Base-by-base conservation (phyloP, 2,113 vertebrate species). In the Sapayoa aenigma region DNA sequence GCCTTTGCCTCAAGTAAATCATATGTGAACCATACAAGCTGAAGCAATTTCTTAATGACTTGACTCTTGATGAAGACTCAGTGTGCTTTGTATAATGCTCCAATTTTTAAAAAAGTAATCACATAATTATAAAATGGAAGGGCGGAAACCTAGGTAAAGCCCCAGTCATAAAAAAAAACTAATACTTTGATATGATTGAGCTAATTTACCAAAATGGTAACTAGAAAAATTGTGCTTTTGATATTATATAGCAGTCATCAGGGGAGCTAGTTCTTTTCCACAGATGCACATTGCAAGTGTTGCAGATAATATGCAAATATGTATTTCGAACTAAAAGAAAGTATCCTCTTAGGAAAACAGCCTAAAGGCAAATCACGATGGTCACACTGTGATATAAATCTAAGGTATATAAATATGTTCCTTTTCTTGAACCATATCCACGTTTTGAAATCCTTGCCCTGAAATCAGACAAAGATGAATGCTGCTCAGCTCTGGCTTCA, bases 1-100 rank as follows among this genome's bases (percentile, higher is more conserved):
- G 25, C 65, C 85, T 95, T 90, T 91, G 63, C 72, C 73, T 95
- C 68, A 67, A 24, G 72, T 88, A 90, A 95, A 91, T 65, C 52
- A 33, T 19, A 94, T 9, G 25, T 88, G 79, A 94, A 75, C 75
- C 33, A 44, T 23, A 89, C 0, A 6, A 89, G 71, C 71, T 63
- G 42, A 92, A 96, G 84, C 59, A 84, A 72, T 93, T 89, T 85
- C 80, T 87, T 96, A 93, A 93, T 87, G n/a, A 95, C 66, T 91
- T 91, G 92, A 82, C 94, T 94, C 81, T 90, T 92, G 95, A 96
- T 94, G 87, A 96, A 49, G 78, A 91, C 58, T 80, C 42, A 11
- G 35, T 85, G 59, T 90, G 44, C 76, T 92, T 84, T 78, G 44
- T 94, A 86, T 75, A 93, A 93, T 60, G 85, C 39, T 75, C 17